A percentile compares a stretch with the other conserved stretches of the same genome.
Evolutionary conservation across 1,140 invertebrate species (phyloP).

Genomic region (Spodoptera litura): DNA sequence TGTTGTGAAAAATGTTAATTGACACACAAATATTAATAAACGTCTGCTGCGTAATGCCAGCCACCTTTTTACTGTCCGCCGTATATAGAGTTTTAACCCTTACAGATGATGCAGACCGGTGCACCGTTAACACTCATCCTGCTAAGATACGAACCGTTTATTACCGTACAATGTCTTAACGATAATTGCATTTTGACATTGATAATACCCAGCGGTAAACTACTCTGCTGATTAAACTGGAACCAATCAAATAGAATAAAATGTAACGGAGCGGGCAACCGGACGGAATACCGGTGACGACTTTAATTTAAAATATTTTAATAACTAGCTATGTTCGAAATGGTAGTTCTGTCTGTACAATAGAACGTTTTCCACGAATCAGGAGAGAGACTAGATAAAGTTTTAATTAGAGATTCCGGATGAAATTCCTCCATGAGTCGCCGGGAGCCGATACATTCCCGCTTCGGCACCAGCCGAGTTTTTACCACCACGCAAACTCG

Average conservation of each 20-base stretch:
- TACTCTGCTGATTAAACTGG: conserved; percentile 38
- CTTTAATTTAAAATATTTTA: conserved; percentile 39
- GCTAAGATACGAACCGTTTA: conserved; percentile 43
- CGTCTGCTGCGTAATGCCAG: conserved; percentile 34
- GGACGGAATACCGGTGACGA: conserved; percentile 15
- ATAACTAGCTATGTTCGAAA: conserved; percentile 38
- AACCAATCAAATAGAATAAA: conserved; percentile 36
- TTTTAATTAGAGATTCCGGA: conserved; percentile 84
- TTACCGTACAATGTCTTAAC: conserved; percentile 43
- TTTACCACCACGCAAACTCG: conserved; percentile 76
- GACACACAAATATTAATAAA: conserved; percentile 48
- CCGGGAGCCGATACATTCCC: conserved; percentile 76
- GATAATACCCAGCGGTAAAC: conserved; percentile 44
- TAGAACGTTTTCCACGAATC: conserved; percentile 62
- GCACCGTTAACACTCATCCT: conserved; percentile 42
- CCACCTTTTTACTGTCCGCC: conserved; percentile 40
- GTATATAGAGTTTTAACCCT: conserved; percentile 33
- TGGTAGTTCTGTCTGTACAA: conserved; percentile 47
- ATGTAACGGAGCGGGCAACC: conserved; percentile 23
- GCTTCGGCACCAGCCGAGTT: conserved; percentile 74
- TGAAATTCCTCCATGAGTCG: conserved; percentile 76
- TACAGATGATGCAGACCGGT: conserved; percentile 36
- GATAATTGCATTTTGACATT: conserved; percentile 48
- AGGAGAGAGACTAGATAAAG: conserved; percentile 75
- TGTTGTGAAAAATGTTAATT: conserved; percentile 25